Conservation (phyloP, 2,113 vertebrate species). For the Sceloporus undulatus region DNA sequence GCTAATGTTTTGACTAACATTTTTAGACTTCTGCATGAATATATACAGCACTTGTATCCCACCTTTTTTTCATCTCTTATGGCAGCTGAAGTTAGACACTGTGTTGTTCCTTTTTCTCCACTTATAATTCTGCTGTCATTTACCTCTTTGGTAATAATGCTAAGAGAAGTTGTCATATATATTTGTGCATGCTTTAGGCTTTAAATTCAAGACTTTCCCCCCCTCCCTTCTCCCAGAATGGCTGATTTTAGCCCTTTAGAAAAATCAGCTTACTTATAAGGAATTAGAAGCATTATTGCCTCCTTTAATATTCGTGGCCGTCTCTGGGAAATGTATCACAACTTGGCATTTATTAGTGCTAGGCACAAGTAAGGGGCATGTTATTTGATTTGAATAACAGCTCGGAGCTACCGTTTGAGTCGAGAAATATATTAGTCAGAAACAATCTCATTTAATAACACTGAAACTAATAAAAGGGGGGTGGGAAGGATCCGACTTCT, state of each 20-base stretch:
- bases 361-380: conserved; percentile 98
- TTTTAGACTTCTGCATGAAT: too few relatives aligned
- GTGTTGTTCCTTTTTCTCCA: conserved; percentile 49
- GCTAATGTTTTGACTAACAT: too few relatives aligned
- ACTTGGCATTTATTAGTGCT: conserved; percentile 98
- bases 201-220: conserved; percentile 69
- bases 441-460: conserved; percentile 99
- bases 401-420: conserved; percentile 92
- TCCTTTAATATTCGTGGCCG: conserved; percentile 87
- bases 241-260: conserved; percentile 80
- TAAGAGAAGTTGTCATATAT: conserved; percentile 46
- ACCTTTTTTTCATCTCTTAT: conserved; percentile 39
- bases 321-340: conserved; percentile 95
- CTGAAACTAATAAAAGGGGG: conserved; percentile 99
- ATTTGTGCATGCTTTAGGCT: conserved; percentile 61
- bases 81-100: conserved; percentile 59
- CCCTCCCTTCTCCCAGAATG: conserved; percentile 67
- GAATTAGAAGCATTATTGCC: conserved; percentile 86
- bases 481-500: conserved; percentile 89
- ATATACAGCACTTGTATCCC: too few relatives aligned
- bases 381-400: conserved; percentile 99
- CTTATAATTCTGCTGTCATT: conserved; percentile 61
- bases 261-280: conserved; percentile 84
- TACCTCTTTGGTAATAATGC: conserved; percentile 63
- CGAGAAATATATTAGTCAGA: conserved; percentile 99